phyloP scores from a whole-genome alignment of 1,140 invertebrate species.

The Drosophila truncata region DNA sequence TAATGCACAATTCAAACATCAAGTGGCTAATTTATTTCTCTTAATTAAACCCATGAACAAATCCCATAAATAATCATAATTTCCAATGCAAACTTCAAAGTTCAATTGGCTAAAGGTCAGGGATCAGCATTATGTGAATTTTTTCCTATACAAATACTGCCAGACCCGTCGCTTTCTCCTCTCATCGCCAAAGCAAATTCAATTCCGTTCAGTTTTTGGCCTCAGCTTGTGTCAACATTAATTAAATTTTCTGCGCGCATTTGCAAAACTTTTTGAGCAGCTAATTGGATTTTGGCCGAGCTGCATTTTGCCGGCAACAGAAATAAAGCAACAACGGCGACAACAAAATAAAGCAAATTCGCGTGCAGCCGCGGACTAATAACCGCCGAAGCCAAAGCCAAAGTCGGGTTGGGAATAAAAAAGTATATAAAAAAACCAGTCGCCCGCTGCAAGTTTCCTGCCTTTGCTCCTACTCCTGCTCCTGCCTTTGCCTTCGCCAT shows the following conservation, averaged over 20 bases:
- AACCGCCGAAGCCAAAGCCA: constrained; percentile 62
- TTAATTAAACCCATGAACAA: not conserved
- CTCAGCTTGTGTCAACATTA: constrained; percentile 79
- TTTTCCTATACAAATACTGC: constrained; percentile 7
- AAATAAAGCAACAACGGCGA: constrained; percentile 28
- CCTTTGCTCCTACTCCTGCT: constrained; percentile 17
- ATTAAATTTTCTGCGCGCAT: constrained; percentile 79
- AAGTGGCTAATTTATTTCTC: constrained; percentile 1
- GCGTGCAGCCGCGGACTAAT: constrained; percentile 78
- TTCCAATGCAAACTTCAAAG: not conserved
- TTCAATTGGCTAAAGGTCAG: constrained; percentile 27
- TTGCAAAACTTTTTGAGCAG: constrained; percentile 79
- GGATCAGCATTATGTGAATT: constrained; percentile 3
- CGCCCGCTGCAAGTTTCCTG: constrained; percentile 70
- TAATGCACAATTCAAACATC: not conserved
- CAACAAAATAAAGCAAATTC: constrained; percentile 66
- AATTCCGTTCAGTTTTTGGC: constrained; percentile 60
- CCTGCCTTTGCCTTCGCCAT: constrained; percentile 4
- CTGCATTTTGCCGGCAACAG: constrained; percentile 51
- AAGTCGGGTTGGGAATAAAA: constrained; percentile 26
- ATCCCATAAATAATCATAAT: not conserved
- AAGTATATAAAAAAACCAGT: constrained; percentile 61
- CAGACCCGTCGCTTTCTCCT: not conserved
- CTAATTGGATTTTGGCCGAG: constrained; percentile 77
- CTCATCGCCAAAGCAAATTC: constrained; percentile 21